Percentiles rank a stretch among this genome's conserved stretches.
These are phyloP conservation scores for Neodon shergylaensis DNA, from an alignment of 2,113 vertebrate species.

Conservation along the genomic window DNA sequence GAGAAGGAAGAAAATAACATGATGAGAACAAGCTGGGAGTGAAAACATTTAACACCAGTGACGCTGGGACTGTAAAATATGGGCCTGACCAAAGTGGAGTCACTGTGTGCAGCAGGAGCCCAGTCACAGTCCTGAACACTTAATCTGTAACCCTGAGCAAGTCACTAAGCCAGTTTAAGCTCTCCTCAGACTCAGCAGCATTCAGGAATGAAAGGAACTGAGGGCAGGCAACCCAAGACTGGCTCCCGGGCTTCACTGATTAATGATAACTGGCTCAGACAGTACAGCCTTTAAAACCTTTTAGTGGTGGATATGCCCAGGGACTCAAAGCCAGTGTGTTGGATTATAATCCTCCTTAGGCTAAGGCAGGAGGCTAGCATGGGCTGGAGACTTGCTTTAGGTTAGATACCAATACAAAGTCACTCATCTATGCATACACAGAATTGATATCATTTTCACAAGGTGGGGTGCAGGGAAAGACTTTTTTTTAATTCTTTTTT, in stretches of 20 bases:
- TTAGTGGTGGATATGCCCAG: background rate
- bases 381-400: background rate
- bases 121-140: background rate
- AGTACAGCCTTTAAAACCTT: background rate
- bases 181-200: background rate
- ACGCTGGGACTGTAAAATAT: background rate
- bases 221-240: background rate
- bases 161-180: background rate
- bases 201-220: background rate
- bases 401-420: background rate
- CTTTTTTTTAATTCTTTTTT: background rate
- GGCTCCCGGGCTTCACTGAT: background rate
- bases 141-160: background rate
- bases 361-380: background rate
- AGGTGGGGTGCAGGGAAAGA: background rate
- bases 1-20: background rate
- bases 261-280: background rate
- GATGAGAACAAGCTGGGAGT: background rate
- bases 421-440: background rate
- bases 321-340: background rate
- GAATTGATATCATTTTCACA: background rate
- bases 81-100: background rate
- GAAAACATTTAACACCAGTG: background rate
- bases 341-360: background rate
- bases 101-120: background rate